phyloP scores from a whole-genome alignment of 2,888 invertebrate genomes.

The Mesoligia furuncula region DNA sequence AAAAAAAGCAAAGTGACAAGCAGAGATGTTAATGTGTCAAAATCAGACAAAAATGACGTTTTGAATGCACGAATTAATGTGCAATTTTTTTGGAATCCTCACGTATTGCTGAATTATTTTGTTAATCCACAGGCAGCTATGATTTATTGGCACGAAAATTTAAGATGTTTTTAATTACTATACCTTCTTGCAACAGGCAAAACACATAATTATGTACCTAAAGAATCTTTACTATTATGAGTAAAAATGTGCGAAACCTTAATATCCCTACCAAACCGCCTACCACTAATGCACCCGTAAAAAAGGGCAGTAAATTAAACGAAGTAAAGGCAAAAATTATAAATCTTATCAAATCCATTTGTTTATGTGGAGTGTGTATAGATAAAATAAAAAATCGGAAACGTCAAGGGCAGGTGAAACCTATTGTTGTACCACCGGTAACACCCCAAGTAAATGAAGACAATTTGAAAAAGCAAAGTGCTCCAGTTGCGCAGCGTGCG shows the following conservation, averaged over 20 bases:
- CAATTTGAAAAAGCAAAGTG: neutral
- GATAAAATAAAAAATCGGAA: neutral
- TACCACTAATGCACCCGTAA: neutral
- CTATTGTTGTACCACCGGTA: no score
- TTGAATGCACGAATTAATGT: constrained; percentile 28
- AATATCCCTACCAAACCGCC: neutral
- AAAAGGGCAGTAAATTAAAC: neutral
- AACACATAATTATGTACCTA: neutral
- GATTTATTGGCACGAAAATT: constrained; percentile 7
- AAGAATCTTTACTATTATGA: constrained; percentile 5
- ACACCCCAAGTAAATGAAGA: neutral
- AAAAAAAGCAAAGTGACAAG: constrained; percentile 48
- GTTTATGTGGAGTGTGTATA: constrained; percentile 2
- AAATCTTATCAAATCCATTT: neutral
- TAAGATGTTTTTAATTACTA: constrained; percentile 33
- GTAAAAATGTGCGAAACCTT: neutral
- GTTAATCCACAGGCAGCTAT: constrained; percentile 5
- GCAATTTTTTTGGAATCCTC: constrained; percentile 2
- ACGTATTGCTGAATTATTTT: constrained; percentile 35
- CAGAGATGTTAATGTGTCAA: constrained; percentile 33
- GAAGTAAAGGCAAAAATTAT: neutral
- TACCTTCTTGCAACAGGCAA: constrained; percentile 4
- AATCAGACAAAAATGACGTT: constrained; percentile 53
- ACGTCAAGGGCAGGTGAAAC: neutral
- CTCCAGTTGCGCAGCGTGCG: neutral